Conservation (phyloP, 1,140 invertebrate genomes). For the Aplysia californica region DNA sequence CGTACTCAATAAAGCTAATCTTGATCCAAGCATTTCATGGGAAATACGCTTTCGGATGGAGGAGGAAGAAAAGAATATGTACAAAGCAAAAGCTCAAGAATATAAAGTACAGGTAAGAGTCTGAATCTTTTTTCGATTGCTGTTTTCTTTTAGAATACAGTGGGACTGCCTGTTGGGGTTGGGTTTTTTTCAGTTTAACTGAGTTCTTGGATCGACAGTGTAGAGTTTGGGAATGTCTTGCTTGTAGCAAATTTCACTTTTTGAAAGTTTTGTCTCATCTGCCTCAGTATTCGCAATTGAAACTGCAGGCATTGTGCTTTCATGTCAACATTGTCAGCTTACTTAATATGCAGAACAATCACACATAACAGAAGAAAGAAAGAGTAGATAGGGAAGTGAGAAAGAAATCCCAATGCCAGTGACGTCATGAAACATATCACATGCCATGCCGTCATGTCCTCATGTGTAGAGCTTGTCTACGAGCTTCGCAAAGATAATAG, state of each 20-base stretch:
- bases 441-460: too few relatives aligned
- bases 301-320: neutral
- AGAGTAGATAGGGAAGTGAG: too few relatives aligned
- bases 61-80: conserved; percentile 32
- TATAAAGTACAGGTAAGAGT: conserved; percentile 24
- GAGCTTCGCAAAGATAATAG: too few relatives aligned
- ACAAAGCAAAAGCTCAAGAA: conserved; percentile 28
- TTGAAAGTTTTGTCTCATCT: neutral
- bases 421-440: too few relatives aligned
- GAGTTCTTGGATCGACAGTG: neutral
- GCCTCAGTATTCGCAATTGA: neutral
- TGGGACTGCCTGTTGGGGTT: neutral
- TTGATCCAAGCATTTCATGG: conserved; percentile 22
- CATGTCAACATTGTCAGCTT: too few relatives aligned
- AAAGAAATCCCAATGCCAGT: too few relatives aligned
- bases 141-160: too few relatives aligned
- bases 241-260: too few relatives aligned
- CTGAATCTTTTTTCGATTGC: too few relatives aligned
- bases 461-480: too few relatives aligned
- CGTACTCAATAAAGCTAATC: neutral
- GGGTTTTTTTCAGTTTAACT: neutral
- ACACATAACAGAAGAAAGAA: too few relatives aligned
- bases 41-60: conserved; percentile 24
- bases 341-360: too few relatives aligned
- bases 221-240: neutral